Percentiles rank a stretch among this genome's conserved stretches.
Conservation (phyloP, 2,888 invertebrate genomes). For the Rapana venosa region DNA sequence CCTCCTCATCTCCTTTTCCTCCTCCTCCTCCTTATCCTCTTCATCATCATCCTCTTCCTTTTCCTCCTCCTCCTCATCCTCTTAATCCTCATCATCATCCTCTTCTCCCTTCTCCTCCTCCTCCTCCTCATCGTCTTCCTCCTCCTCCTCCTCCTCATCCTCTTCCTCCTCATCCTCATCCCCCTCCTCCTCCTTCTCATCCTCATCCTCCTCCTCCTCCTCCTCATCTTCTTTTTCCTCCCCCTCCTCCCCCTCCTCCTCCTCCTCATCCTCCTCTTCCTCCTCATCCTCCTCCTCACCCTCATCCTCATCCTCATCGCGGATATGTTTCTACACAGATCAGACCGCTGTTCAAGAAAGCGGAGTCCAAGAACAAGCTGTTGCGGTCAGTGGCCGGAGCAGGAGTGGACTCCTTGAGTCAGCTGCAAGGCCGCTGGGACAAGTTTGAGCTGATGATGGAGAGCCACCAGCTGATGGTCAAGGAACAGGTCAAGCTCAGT, state of each 20-base stretch:
- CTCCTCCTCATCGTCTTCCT: too few relatives aligned
- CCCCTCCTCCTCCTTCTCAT: too few relatives aligned
- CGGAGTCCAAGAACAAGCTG: slow-evolving; percentile 88
- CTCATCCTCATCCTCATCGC: not conserved
- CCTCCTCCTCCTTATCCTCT: too few relatives aligned
- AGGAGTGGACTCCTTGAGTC: slow-evolving; percentile 86
- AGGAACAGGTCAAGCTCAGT: slow-evolving; percentile 85
- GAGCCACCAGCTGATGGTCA: slow-evolving; percentile 90
- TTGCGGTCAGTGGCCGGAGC: slow-evolving; percentile 83
- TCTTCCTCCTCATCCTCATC: too few relatives aligned
- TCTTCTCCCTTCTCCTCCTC: too few relatives aligned
- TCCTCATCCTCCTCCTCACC: not conserved
- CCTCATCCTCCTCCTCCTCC: not conserved
- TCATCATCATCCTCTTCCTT: too few relatives aligned
- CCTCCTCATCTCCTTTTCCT: too few relatives aligned
- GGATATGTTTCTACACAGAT: slow-evolving; percentile 80
- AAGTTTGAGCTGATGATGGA: slow-evolving; percentile 88
- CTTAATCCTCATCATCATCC: too few relatives aligned
- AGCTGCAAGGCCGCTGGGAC: slow-evolving; percentile 88
- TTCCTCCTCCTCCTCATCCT: too few relatives aligned
- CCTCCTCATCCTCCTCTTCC: not conserved
- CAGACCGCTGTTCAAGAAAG: slow-evolving; percentile 83
- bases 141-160: too few relatives aligned
- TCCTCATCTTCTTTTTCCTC: not conserved
- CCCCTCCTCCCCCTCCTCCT: not conserved